Conservation (phyloP, 1,140 invertebrate genomes). For the Nephila pilipes region DNA sequence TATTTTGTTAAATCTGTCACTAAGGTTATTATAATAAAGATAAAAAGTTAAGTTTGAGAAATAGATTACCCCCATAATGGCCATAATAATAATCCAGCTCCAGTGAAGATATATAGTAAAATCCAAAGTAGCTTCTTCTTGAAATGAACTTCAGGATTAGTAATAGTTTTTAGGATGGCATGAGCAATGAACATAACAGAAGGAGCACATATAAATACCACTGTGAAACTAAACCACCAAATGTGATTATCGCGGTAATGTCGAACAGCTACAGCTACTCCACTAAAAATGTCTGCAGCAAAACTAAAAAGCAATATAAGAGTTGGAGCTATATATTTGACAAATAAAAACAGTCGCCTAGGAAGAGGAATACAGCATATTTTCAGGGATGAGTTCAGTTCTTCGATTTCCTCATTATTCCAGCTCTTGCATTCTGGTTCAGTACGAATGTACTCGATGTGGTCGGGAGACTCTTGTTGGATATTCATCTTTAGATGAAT, state of each 20-base stretch:
- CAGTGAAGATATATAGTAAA: slow-evolving; percentile 69
- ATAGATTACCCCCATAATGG: slow-evolving; percentile 67
- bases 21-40: too few species aligned
- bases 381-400: slow-evolving; percentile 69
- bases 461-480: slow-evolving; percentile 59
- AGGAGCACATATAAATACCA: slow-evolving; percentile 71
- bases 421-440: slow-evolving; percentile 59
- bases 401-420: slow-evolving; percentile 65
- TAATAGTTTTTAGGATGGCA: slow-evolving; percentile 57
- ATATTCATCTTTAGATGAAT: slow-evolving; percentile 9
- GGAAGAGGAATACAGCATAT: slow-evolving; percentile 75
- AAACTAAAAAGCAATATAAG: slow-evolving; percentile 69
- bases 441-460: slow-evolving; percentile 74
- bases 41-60: neutral
- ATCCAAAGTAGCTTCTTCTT: slow-evolving; percentile 68
- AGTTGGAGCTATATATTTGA: slow-evolving; percentile 70
- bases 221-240: slow-evolving; percentile 69
- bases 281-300: slow-evolving; percentile 75
- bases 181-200: slow-evolving; percentile 73
- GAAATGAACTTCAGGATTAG: slow-evolving; percentile 45
- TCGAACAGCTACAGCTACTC: slow-evolving; percentile 54
- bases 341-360: slow-evolving; percentile 64
- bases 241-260: slow-evolving; percentile 69
- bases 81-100: slow-evolving; percentile 57
- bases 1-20: too few species aligned